Conservation (phyloP, 1,140 invertebrate species). For the Centruroides sculpturatus region DNA sequence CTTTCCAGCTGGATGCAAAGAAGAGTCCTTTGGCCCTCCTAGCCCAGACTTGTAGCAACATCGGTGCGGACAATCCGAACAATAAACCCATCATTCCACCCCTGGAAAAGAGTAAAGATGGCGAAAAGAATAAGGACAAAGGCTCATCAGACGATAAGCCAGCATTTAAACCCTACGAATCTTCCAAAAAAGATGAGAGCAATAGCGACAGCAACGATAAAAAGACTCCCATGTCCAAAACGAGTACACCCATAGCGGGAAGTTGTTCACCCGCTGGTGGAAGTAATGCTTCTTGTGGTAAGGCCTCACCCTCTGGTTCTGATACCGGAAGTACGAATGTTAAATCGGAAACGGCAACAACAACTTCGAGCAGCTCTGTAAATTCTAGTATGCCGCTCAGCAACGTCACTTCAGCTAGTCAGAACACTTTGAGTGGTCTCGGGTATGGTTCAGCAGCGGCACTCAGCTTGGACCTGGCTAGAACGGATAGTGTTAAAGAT, state of each 20-base stretch:
- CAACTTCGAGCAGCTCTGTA: background rate
- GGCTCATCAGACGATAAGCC: conserved; percentile 12
- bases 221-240: conserved; percentile 11
- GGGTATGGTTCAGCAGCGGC: conserved; percentile 13
- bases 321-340: conserved; percentile 9
- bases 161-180: conserved; percentile 17
- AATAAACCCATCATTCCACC: conserved; percentile 48
- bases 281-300: conserved; percentile 11
- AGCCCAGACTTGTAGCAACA: conserved; percentile 95
- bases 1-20: conserved; percentile 86
- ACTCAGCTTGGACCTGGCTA: conserved; percentile 10
- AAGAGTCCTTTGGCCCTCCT: conserved; percentile 90
- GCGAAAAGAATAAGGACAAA: conserved; percentile 13
- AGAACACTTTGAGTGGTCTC: conserved; percentile 17
- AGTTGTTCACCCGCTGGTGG: conserved; percentile 5
- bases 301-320: conserved; percentile 14
- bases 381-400: background rate
- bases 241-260: conserved; percentile 1
- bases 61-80: conserved; percentile 76
- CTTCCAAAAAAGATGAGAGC: conserved; percentile 9
- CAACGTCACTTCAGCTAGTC: conserved; percentile 7
- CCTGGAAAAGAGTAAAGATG: conserved; percentile 13
- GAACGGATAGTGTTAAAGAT: conserved; percentile 14
- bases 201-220: conserved; percentile 5
- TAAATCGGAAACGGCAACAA: background rate